These are phyloP conservation scores for Gallinago undulata DNA, from an alignment of 2,113 vertebrate species.

Conservation along the genomic window DNA sequence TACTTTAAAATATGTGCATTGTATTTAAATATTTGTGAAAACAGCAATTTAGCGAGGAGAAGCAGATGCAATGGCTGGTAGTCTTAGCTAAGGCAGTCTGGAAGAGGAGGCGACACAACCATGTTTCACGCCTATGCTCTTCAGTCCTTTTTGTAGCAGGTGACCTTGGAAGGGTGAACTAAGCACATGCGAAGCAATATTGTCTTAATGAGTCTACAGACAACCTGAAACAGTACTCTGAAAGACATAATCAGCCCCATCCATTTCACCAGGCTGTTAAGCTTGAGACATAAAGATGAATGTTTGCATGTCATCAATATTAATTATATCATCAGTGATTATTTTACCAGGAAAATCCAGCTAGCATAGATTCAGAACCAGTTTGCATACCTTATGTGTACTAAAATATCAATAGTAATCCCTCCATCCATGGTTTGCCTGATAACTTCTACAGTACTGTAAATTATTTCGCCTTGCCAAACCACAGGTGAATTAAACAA, in stretches of 20 bases:
- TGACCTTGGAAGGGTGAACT: neutral
- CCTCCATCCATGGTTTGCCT: neutral
- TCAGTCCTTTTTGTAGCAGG: neutral
- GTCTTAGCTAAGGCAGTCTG: neutral
- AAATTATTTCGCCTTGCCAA: neutral
- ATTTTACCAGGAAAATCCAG: neutral
- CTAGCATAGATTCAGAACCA: neutral
- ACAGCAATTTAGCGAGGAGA: neutral
- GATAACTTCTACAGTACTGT: neutral
- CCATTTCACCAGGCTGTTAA: constrained; percentile 2
- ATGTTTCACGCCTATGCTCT: neutral
- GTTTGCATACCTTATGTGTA: neutral
- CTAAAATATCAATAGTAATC: neutral
- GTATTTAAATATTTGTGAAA: neutral
- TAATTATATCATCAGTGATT: neutral
- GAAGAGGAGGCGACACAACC: neutral
- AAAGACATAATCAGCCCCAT: neutral
- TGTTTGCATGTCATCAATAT: neutral
- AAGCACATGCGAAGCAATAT: neutral
- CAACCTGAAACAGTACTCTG: neutral
- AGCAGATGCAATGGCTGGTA: neutral
- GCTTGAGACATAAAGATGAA: neutral
- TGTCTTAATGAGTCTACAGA: neutral
- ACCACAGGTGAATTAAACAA: neutral
- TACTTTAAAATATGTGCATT: neutral